These are phyloP conservation scores for Cherax destructor DNA, from an alignment of 1,140 invertebrate genomes.

Conservation along the genomic window DNA sequence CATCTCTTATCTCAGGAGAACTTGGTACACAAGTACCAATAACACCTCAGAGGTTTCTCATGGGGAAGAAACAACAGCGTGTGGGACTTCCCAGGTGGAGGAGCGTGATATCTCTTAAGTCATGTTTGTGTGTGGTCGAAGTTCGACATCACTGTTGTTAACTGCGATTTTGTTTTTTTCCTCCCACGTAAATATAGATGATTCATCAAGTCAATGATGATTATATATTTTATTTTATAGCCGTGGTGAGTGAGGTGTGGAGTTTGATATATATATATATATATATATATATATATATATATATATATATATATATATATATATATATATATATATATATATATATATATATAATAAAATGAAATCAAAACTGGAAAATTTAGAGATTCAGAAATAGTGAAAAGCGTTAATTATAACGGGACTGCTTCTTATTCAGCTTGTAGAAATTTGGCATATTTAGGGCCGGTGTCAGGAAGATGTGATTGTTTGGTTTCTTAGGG, in stretches of 20 bases:
- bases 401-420: too few species aligned
- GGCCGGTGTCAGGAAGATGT: too few species aligned
- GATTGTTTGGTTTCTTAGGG: too few species aligned
- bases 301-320: too few species aligned
- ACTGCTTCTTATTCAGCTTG: too few species aligned
- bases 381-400: too few species aligned
- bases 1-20: background rate
- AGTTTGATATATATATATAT: too few species aligned
- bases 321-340: too few species aligned
- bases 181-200: background rate
- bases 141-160: background rate
- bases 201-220: background rate
- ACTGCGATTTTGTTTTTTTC: background rate
- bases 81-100: background rate
- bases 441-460: too few species aligned
- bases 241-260: background rate
- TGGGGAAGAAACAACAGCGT: background rate
- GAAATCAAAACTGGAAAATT: too few species aligned
- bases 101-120: background rate
- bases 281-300: too few species aligned
- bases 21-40: background rate
- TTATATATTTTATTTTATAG: background rate
- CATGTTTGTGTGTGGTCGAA: constrained; percentile 3
- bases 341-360: too few species aligned
- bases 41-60: background rate